A percentile compares a stretch with the other conserved stretches of the same genome.
These are phyloP conservation scores for Dipodomys spectabilis DNA, from an alignment of 2,113 vertebrate species.

Conservation along the genomic window DNA sequence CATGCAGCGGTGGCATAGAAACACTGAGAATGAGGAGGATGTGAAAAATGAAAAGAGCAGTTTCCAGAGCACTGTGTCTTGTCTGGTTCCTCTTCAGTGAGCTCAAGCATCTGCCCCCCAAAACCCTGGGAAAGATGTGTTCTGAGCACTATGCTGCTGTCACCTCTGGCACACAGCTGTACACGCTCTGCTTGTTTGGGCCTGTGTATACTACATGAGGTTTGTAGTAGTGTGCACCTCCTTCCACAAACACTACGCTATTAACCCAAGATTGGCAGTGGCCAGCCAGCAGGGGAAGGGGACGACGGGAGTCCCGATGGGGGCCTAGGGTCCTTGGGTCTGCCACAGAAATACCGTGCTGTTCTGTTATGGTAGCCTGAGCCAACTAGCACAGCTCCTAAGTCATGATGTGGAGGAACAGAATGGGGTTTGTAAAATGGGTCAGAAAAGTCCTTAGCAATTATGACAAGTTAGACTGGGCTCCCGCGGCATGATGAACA, in stretches of 20 bases:
- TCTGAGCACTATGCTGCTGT: neutral
- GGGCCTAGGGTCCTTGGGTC: too few species aligned
- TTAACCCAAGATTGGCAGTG: neutral
- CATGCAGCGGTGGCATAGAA: too few species aligned
- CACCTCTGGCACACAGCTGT: neutral
- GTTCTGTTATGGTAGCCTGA: neutral
- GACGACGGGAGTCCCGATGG: too few species aligned
- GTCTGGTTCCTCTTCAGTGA: neutral
- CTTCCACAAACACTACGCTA: neutral
- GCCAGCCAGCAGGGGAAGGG: too few species aligned
- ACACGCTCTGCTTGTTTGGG: fast-evolving
- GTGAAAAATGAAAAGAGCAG: neutral
- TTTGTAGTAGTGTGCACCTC: too few species aligned
- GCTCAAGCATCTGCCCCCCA: neutral
- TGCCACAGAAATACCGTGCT: too few species aligned
- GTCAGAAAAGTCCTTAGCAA: neutral
- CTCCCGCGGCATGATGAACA: neutral
- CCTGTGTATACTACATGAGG: fast-evolving
- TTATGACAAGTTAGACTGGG: neutral
- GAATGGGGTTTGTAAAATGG: neutral
- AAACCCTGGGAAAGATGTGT: neutral
- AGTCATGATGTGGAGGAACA: neutral
- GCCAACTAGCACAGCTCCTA: too few species aligned
- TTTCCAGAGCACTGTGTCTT: neutral
- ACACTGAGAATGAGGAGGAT: neutral